Evolutionary conservation across 2,888 invertebrate species (phyloP), one percentile per base, ranked within the genome.

Genomic region (Lasioglossum malachurum): DNA sequence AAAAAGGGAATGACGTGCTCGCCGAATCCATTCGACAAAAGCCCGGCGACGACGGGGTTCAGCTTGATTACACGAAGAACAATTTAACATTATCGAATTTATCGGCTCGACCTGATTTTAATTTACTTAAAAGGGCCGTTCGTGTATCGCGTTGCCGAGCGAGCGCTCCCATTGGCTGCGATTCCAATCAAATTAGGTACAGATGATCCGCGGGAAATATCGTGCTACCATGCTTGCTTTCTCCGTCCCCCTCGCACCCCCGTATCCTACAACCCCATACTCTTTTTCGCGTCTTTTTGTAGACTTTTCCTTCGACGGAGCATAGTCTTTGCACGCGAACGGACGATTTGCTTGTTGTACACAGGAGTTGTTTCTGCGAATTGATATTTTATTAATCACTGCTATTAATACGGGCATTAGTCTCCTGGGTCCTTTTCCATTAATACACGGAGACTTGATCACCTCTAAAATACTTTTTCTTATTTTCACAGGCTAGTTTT

Each of bases 171-270:
- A 71, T 64, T 83, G 71, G 67, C 16, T 67, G 41, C 60, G 75
- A 84, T 73, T 84, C 73, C 73, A 84, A 84, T 84, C 75, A 83
- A 84, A 84, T 84, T 84, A 64, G 64, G 64, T 64, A 75, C 75
- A 75, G 60, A 83, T 67, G 44, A 83, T 78, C 46, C 75, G 78
- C 60, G 78, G 78, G 2, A 83, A 79, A 67, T 57, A 46, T 78
- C 78, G 71, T 75, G 78, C 35, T 53, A 27, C 31, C 27, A 49
- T 75, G 75, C 64, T 64, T 64, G n/a, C 41, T 57, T 69, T 41
- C n/a, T 67, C 3, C 67, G 27, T 12, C 14, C 19, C 10, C 14
- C 57, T 19, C 16, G 19, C 71, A 31, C 10, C 7, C n/a, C 2
- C 23, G 7, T 0, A 19, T 3, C 35, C 23, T 27, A 16, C 16